A percentile compares a stretch with the other conserved stretches of the same genome.
Evolutionary conservation across 2,888 invertebrate species (phyloP).

Genomic region (Drosophila sordidula): DNA sequence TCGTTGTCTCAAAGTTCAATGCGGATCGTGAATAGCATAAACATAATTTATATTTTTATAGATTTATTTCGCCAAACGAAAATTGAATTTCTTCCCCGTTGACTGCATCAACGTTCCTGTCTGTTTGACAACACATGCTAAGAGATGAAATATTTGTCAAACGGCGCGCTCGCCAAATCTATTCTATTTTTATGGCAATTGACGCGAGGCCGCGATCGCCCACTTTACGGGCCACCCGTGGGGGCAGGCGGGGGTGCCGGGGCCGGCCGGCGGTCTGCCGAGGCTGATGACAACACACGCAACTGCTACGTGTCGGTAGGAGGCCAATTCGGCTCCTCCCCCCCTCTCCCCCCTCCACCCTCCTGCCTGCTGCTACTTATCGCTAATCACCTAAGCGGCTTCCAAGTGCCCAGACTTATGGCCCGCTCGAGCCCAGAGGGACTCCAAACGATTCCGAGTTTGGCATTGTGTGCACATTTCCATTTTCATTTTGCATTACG

Average conservation of each 20-base stretch:
- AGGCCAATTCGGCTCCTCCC: conserved; percentile 28
- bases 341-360: neutral
- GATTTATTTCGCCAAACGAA: neutral
- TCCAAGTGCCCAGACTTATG: conserved; percentile 13
- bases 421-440: neutral
- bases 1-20: too few species aligned
- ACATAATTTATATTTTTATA: neutral
- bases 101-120: conserved; percentile 1
- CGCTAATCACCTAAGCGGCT: conserved; percentile 29
- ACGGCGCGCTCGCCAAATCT: conserved; percentile 50
- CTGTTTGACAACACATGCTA: conserved; percentile 11
- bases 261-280: neutral
- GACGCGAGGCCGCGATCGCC: conserved; percentile 66
- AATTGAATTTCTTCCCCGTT: neutral
- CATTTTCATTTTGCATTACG: conserved; percentile 11
- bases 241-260: neutral
- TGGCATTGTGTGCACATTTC: conserved; percentile 9
- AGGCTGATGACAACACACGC: conserved; percentile 30
- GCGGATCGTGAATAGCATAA: neutral
- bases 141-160: conserved; percentile 33
- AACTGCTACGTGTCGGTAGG: conserved; percentile 35
- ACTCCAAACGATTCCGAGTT: conserved; percentile 4
- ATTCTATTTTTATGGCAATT: conserved; percentile 75
- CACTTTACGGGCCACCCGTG: conserved; percentile 47
- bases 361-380: conserved; percentile 3